Percentiles rank a stretch among this genome's conserved stretches.
phyloP scores from a whole-genome alignment of 2,113 vertebrate genomes.

The Melanocharis versteri region DNA sequence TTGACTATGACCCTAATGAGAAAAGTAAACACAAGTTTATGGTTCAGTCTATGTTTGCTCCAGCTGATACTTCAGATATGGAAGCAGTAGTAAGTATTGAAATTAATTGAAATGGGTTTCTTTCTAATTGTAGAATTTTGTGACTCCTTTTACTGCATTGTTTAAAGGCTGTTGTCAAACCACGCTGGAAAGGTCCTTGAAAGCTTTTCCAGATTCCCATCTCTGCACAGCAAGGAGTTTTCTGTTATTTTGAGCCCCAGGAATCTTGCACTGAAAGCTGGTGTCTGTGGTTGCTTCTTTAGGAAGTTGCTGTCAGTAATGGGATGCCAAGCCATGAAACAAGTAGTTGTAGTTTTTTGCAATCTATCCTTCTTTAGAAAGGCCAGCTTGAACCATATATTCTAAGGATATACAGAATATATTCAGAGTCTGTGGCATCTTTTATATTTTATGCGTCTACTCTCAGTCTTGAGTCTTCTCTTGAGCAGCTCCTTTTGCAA shows the following conservation, averaged over 20 bases:
- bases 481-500: not conserved
- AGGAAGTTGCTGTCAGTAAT: not conserved
- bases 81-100: conserved; percentile 93
- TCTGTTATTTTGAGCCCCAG: not conserved
- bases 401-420: not conserved
- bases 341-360: not conserved
- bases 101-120: not conserved
- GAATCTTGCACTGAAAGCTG: not conserved
- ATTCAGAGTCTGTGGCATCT: not conserved
- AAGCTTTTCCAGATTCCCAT: not conserved
- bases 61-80: conserved; percentile 96
- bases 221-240: not conserved
- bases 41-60: conserved; percentile 97
- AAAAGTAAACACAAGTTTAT: conserved; percentile 99
- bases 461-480: not conserved
- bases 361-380: not conserved
- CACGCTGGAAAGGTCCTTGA: not conserved
- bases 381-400: not conserved
- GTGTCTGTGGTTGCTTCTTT: not conserved
- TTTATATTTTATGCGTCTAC: not conserved
- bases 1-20: conserved; percentile 98
- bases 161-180: not conserved
- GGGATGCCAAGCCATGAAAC: not conserved
- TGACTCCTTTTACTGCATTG: not conserved
- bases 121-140: not conserved